Percentiles rank a stretch among this genome's conserved stretches.
phyloP scores from a whole-genome alignment of 2,888 invertebrate genomes.

The Furcula furcula region DNA sequence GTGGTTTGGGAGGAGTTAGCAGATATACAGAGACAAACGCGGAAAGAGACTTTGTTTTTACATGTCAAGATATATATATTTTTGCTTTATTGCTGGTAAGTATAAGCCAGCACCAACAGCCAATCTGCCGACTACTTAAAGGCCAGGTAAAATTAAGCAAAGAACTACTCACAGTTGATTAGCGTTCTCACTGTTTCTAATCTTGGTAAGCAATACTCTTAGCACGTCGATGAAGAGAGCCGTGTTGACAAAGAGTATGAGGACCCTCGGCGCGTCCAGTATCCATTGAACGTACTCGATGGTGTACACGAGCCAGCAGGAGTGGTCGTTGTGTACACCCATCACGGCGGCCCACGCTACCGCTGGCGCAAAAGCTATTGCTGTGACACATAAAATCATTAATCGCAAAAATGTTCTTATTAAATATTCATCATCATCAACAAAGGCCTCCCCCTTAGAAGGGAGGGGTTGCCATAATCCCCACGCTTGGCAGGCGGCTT shows the following conservation, averaged over 20 bases:
- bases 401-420: no score
- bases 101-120: no score
- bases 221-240: slow-evolving; percentile 84
- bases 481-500: no score
- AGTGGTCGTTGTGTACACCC: slow-evolving; percentile 69
- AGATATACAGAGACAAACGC: no score
- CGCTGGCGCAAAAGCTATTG: slow-evolving; percentile 73
- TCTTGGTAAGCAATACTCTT: slow-evolving; percentile 83
- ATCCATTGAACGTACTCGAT: slow-evolving; percentile 82
- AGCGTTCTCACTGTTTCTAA: slow-evolving; percentile 77
- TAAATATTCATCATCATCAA: no score
- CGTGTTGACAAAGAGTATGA: slow-evolving; percentile 81
- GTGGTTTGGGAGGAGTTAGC: no score
- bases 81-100: no score
- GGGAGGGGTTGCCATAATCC: no score
- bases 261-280: slow-evolving; percentile 81
- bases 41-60: no score
- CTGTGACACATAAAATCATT: neutral
- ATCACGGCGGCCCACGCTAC: slow-evolving; percentile 79
- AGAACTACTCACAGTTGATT: slow-evolving; percentile 63
- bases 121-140: no score
- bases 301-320: slow-evolving; percentile 84
- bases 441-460: no score
- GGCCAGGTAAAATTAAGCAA: neutral
- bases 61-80: no score